These are phyloP conservation scores for Hycleus cichorii DNA, from an alignment of 1,140 invertebrate species.

Conservation along the genomic window DNA sequence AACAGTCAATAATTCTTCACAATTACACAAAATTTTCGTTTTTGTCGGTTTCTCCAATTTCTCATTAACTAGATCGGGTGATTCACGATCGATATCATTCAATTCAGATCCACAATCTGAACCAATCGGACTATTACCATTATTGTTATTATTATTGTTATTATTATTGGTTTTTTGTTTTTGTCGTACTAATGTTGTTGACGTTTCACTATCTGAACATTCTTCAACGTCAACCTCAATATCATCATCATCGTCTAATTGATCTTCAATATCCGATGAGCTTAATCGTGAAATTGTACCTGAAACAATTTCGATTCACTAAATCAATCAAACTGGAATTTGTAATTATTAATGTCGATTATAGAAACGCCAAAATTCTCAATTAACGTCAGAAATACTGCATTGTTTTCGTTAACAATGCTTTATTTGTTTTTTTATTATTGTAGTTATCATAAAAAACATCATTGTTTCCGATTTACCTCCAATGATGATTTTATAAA, in stretches of 20 bases:
- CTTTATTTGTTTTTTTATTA: too few relatives aligned
- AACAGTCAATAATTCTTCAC: constrained; percentile 75
- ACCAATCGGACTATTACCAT: constrained; percentile 28
- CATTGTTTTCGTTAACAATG: too few relatives aligned
- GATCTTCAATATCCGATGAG: constrained; percentile 32
- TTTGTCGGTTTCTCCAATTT: constrained; percentile 24
- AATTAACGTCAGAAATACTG: too few relatives aligned
- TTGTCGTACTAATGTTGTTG: constrained; percentile 14
- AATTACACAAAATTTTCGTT: constrained; percentile 59
- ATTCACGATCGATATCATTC: constrained; percentile 35
- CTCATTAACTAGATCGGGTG: constrained; percentile 30
- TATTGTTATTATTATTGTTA: constrained; percentile 6
- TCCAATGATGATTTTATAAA: too few relatives aligned
- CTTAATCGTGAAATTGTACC: constrained; percentile 29
- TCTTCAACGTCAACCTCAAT: constrained; percentile 40
- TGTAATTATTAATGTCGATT: not conserved
- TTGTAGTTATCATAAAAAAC: too few relatives aligned
- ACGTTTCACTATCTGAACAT: constrained; percentile 36
- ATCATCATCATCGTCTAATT: constrained; percentile 36
- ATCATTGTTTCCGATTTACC: too few relatives aligned
- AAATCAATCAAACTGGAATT: too few relatives aligned
- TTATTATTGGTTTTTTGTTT: constrained; percentile 20
- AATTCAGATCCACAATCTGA: constrained; percentile 38
- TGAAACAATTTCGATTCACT: constrained; percentile 9
- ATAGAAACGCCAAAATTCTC: too few relatives aligned